Conservation (phyloP, 2,797 vertebrate species). For the Leptatherina wallacei region DNA sequence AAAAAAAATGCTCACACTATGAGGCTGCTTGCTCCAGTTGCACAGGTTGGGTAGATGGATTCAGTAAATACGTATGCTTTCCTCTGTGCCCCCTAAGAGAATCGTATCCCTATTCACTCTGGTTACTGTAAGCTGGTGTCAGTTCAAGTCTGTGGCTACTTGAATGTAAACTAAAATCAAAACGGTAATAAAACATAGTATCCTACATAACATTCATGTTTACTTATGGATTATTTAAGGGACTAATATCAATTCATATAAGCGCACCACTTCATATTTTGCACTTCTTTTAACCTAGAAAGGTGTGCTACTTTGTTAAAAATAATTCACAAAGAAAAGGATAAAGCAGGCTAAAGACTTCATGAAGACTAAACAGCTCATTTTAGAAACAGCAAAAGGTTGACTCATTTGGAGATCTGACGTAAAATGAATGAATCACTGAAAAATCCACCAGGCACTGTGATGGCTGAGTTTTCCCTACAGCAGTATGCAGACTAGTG, state of each 20-base stretch:
- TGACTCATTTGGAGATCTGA: slow-evolving; percentile 45
- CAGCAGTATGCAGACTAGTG: slow-evolving; percentile 14
- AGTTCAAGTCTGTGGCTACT: background rate
- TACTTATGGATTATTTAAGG: background rate
- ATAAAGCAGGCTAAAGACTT: background rate
- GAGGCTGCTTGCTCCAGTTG: slow-evolving; percentile 3
- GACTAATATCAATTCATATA: background rate
- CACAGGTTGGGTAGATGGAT: slow-evolving; percentile 18
- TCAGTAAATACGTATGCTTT: slow-evolving; percentile 11
- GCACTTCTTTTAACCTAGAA: slow-evolving; percentile 4
- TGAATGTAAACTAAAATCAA: slow-evolving; percentile 6
- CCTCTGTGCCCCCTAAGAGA: slow-evolving; percentile 16
- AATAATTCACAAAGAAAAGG: background rate
- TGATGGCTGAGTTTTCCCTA: slow-evolving; percentile 25
- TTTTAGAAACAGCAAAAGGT: slow-evolving; percentile 10
- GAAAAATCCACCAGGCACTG: slow-evolving; percentile 14
- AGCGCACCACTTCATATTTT: background rate
- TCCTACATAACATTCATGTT: background rate
- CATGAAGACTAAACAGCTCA: slow-evolving; percentile 5
- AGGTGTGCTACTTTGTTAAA: background rate
- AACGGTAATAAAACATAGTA: background rate
- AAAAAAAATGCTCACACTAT: slow-evolving; percentile 9
- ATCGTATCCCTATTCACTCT: slow-evolving; percentile 14
- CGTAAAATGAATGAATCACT: slow-evolving; percentile 42
- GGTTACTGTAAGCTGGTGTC: background rate